phyloP scores from a whole-genome alignment of 2,888 invertebrate species.

The Brachynemurus nebulosus region DNA sequence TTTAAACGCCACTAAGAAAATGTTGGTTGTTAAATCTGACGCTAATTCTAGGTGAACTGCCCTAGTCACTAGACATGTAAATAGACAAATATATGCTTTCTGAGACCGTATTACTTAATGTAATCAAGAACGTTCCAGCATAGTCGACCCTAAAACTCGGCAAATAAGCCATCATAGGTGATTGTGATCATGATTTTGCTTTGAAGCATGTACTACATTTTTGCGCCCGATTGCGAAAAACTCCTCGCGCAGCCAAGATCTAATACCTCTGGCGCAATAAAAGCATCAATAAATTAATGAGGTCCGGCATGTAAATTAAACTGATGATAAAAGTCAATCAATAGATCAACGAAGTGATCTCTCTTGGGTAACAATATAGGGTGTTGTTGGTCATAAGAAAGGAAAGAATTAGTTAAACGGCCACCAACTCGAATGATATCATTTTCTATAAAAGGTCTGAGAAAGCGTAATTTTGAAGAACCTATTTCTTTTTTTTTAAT shows the following conservation, averaged over 20 bases:
- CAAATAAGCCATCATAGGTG: neutral
- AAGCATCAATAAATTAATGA: neutral
- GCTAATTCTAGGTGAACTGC: neutral
- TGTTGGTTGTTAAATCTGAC: neutral
- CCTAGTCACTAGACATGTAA: neutral
- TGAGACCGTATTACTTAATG: neutral
- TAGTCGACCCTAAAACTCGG: neutral
- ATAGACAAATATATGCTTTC: neutral
- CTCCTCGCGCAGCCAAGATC: neutral
- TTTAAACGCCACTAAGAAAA: neutral
- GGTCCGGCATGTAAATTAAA: neutral
- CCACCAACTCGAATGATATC: no score
- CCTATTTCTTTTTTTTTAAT: no score
- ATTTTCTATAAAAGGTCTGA: no score
- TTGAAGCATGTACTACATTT: neutral
- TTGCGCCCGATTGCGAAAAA: neutral
- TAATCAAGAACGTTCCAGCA: neutral
- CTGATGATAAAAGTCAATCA: slow-evolving; percentile 2
- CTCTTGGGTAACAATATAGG: neutral
- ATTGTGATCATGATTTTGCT: neutral
- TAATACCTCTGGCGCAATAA: neutral
- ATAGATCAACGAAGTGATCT: neutral
- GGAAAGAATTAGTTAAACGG: no score
- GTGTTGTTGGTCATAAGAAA: neutral
- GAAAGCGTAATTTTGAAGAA: no score